Percentiles rank a stretch among this genome's conserved stretches.
Conservation (phyloP, 37 sponge, comb jelly and placozoan genomes). For the Lycopodina hypogea region DNA sequence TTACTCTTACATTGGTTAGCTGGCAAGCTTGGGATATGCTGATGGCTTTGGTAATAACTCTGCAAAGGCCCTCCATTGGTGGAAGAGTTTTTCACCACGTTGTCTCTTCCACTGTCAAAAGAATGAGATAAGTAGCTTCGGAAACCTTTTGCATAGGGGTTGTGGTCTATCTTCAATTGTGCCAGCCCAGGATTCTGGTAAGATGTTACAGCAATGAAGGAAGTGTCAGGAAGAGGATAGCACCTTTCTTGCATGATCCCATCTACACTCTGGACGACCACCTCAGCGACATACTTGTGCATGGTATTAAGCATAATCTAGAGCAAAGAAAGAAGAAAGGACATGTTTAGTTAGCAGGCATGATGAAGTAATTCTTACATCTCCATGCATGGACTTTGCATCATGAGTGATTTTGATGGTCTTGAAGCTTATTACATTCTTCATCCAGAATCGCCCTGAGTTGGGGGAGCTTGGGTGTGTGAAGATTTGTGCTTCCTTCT, state of each 20-base stretch:
- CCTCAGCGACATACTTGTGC: slow-evolving; percentile 36
- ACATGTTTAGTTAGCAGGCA: not conserved
- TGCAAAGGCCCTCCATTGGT: too few relatives aligned
- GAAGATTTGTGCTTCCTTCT: slow-evolving; percentile 13
- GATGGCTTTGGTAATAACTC: too few relatives aligned
- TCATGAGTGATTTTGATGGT: slow-evolving; percentile 49
- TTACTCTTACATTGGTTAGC: too few relatives aligned
- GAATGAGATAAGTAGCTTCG: too few relatives aligned
- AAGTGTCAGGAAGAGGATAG: too few relatives aligned
- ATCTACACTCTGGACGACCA: not conserved
- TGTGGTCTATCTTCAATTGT: slow-evolving; percentile 56
- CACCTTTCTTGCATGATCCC: not conserved
- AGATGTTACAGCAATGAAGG: slow-evolving; percentile 62
- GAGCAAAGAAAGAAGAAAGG: not conserved
- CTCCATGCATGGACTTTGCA: slow-evolving; percentile 4
- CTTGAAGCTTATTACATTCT: slow-evolving; percentile 46
- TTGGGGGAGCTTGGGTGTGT: slow-evolving; percentile 45
- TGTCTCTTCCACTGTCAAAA: too few relatives aligned
- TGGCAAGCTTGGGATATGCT: too few relatives aligned
- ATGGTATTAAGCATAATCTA: slow-evolving; percentile 54
- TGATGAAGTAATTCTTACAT: slow-evolving; percentile 9
- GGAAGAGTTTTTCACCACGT: too few relatives aligned
- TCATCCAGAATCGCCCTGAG: slow-evolving; percentile 59
- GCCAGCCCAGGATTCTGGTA: slow-evolving; percentile 63
- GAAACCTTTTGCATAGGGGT: slow-evolving; percentile 67